Evolutionary conservation across 2,888 invertebrate genomes (phyloP), one percentile per base, ranked within the genome.

Genomic region (Maniola hyperantus): DNA sequence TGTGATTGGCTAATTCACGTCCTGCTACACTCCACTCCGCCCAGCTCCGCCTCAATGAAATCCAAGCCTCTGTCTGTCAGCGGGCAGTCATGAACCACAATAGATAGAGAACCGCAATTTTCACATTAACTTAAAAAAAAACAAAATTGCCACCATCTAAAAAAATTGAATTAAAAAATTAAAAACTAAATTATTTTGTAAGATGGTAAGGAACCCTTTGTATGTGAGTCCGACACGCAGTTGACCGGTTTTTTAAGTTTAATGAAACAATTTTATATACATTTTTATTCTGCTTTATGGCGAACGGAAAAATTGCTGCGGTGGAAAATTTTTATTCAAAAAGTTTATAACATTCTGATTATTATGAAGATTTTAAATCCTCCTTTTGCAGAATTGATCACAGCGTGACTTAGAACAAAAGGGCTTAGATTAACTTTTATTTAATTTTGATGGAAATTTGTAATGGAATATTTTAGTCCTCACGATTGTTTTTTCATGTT

Each of bases 221-320:
- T 26, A 4, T 26, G 26, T 4, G 26, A 26, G 26, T 26, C 26
- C 26, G 26, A 26, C 26, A 2, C 26, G 26, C 26, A 26, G 26
- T 26, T 26, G 26, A 26, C 26, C 26, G 26, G 26, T 26, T 26
- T 70, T 71, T 73, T 68, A 64, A 65, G 59, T 71, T 68, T 66
- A 69, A 72, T 68, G 64, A 71, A 71, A 70, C 67, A 73, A 71
- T 71, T 73, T 69, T 69, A 68, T 70, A 72, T 65, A 69, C 67
- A 63, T 64, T 72, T 74, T 72, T 69, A 59, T 61, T 50, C 70
- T 71, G 42, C 57, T 70, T 68, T 68, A 51, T 54, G 46, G 18
- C 46, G 58, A 65, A 59, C 66, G 64, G 48, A 66, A 71, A 68
- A 62, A 62, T 66, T 64, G 64, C 54, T 54, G 48, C 53, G 48